Evolutionary conservation across 2,797 vertebrate species (phyloP).

Genomic region (Nothura maculosa): DNA sequence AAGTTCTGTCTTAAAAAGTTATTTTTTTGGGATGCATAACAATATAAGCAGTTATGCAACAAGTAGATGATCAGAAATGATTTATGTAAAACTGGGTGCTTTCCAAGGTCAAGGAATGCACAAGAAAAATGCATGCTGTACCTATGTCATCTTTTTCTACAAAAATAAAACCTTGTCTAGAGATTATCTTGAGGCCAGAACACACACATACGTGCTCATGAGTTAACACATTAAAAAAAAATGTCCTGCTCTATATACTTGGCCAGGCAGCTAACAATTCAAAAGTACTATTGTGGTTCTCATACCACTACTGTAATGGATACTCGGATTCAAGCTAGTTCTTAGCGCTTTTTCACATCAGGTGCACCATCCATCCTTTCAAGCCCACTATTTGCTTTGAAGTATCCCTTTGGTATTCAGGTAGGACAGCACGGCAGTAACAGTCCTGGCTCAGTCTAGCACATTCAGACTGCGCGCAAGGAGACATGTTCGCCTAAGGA

Average conservation of each 20-base stretch:
- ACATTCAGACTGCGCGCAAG: accelerated
- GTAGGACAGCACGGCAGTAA: neutral
- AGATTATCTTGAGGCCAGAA: neutral
- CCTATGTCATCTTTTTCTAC: neutral
- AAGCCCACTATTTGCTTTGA: neutral
- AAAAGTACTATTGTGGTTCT: neutral
- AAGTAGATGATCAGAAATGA: neutral
- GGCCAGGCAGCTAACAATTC: neutral
- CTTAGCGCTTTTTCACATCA: neutral
- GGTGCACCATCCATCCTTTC: neutral
- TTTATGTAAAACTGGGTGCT: neutral
- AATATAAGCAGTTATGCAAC: neutral
- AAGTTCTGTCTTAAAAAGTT: neutral
- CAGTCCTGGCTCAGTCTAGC: neutral
- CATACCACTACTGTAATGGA: neutral
- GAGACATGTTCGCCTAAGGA: accelerated
- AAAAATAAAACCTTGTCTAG: conserved; percentile 46
- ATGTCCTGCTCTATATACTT: neutral
- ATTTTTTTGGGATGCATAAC: neutral
- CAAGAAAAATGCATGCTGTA: neutral
- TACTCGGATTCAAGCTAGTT: neutral
- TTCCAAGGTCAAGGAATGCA: conserved; percentile 8
- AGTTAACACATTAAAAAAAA: neutral
- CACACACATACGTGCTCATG: accelerated
- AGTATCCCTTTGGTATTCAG: neutral